These are phyloP conservation scores for Patagioenas fasciata DNA, from an alignment of 2,113 vertebrate genomes.

Conservation along the genomic window DNA sequence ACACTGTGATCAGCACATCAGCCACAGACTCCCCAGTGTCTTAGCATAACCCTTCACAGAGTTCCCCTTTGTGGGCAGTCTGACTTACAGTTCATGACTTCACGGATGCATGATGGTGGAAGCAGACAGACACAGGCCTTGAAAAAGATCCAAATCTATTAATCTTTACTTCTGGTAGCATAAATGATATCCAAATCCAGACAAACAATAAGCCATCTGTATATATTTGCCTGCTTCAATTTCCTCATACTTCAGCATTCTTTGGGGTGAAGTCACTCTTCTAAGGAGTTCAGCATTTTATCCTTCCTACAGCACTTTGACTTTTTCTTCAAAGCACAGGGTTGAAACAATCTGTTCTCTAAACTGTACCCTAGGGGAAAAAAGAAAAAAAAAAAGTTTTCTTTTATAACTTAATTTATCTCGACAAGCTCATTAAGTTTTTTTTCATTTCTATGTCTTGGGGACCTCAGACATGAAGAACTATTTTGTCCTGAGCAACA, in stretches of 20 bases:
- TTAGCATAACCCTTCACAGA: not conserved
- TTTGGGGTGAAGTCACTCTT: not conserved
- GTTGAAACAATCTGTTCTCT: not conserved
- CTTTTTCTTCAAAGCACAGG: not conserved
- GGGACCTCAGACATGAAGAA: not conserved
- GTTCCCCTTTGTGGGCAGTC: not conserved
- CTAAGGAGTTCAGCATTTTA: not conserved
- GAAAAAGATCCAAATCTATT: not conserved
- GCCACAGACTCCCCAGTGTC: not conserved
- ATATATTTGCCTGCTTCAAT: not conserved
- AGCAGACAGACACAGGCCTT: not conserved
- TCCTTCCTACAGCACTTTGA: not conserved
- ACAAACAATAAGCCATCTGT: not conserved
- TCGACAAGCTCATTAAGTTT: not conserved
- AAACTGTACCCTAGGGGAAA: not conserved
- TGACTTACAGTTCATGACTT: not conserved
- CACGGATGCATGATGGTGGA: not conserved
- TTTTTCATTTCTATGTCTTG: not conserved
- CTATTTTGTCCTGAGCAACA: not conserved
- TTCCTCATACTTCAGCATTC: constrained; percentile 7
- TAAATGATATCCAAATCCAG: not conserved
- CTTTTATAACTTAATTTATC: not conserved
- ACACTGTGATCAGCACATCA: not conserved
- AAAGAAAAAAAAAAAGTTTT: not conserved
- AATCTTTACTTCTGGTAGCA: not conserved